These are phyloP conservation scores for Tetraodon nigroviridis DNA, from an alignment of 2,113 vertebrate genomes.

Conservation along the genomic window DNA sequence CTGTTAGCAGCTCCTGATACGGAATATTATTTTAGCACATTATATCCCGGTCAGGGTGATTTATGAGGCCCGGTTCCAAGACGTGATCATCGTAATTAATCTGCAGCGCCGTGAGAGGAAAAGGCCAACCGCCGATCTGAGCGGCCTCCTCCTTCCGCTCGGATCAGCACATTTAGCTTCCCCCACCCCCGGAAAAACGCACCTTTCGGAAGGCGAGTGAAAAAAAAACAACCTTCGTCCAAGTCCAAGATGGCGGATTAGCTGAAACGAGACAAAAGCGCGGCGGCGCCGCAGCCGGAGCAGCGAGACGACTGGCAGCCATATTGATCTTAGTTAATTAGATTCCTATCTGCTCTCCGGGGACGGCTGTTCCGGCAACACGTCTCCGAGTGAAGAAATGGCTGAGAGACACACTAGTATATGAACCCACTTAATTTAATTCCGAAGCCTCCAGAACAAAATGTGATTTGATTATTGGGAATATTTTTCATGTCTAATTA, in stretches of 20 bases:
- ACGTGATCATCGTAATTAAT: slow-evolving; percentile 75
- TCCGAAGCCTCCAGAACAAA: slow-evolving; percentile 72
- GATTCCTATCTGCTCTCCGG: slow-evolving; percentile 75
- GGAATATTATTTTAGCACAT: slow-evolving; percentile 63
- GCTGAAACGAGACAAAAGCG: slow-evolving; percentile 40
- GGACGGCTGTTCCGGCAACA: slow-evolving; percentile 70
- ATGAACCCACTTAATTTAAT: slow-evolving; percentile 76
- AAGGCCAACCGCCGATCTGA: slow-evolving; percentile 66
- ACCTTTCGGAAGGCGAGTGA: neutral
- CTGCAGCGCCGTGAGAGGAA: slow-evolving; percentile 63
- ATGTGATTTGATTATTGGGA: slow-evolving; percentile 76
- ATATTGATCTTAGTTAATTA: slow-evolving; percentile 79
- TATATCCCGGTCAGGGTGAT: slow-evolving; percentile 70
- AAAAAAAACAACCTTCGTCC: neutral
- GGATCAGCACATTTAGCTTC: slow-evolving; percentile 65
- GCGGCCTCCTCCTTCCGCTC: slow-evolving; percentile 54
- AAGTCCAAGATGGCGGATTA: slow-evolving; percentile 24
- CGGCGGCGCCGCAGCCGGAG: slow-evolving; percentile 34
- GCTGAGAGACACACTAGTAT: slow-evolving; percentile 70
- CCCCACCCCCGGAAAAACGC: slow-evolving; percentile 2
- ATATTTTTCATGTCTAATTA: slow-evolving; percentile 77
- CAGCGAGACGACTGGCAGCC: slow-evolving; percentile 70
- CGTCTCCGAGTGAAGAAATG: slow-evolving; percentile 66
- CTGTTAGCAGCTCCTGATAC: slow-evolving; percentile 40
- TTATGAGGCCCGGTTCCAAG: slow-evolving; percentile 63